A percentile compares a stretch with the other conserved stretches of the same genome.
These are phyloP conservation scores for Tragelaphus strepsiceros DNA, from an alignment of 2,113 vertebrate species.

Conservation along the genomic window DNA sequence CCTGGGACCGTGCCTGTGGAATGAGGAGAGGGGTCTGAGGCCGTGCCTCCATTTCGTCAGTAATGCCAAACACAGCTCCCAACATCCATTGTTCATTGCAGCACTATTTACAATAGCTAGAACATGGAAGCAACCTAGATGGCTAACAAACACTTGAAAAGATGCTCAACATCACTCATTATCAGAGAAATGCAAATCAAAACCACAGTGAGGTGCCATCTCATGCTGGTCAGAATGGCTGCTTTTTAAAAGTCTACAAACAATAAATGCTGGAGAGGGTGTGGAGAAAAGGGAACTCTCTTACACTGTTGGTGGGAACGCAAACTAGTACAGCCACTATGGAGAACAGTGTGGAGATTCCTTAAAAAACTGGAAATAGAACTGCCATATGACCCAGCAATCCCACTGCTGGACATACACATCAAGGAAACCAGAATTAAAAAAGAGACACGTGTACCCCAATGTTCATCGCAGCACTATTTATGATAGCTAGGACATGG, in stretches of 20 bases:
- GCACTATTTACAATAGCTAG: background rate
- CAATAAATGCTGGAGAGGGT: too few species aligned
- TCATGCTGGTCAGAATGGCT: background rate
- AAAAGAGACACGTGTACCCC: background rate
- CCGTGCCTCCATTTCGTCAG: too few species aligned
- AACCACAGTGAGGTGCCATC: background rate
- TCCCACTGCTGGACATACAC: background rate
- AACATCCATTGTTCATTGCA: background rate
- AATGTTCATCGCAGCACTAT: accelerated
- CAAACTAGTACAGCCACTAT: background rate
- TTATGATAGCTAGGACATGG: background rate
- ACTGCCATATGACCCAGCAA: background rate
- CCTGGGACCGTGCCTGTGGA: too few species aligned
- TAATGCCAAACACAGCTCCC: too few species aligned
- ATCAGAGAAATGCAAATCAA: background rate
- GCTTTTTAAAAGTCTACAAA: too few species aligned
- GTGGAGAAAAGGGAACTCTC: too few species aligned
- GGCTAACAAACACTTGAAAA: background rate
- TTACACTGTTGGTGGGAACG: background rate
- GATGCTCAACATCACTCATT: background rate
- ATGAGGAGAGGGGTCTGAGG: too few species aligned
- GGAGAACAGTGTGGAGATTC: background rate
- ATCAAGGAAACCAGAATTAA: background rate
- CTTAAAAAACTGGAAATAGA: background rate
- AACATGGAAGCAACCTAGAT: background rate